Conservation (phyloP, 2,113 vertebrate species). For the Chaenogobius annularis region DNA sequence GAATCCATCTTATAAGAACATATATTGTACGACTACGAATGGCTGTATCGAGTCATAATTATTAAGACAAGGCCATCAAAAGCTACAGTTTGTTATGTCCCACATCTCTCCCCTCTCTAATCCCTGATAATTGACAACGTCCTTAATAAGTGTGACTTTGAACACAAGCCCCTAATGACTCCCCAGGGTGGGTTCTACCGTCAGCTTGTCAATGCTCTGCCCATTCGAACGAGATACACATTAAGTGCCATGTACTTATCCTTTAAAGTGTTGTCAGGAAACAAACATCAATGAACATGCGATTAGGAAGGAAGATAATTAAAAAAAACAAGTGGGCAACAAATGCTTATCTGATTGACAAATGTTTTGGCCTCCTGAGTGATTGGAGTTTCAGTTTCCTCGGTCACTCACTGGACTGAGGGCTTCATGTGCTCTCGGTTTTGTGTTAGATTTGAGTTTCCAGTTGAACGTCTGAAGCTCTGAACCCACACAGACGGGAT, state of each 20-base stretch:
- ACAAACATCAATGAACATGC: too few relatives aligned
- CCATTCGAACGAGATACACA: slow-evolving; percentile 9
- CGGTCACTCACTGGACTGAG: neutral
- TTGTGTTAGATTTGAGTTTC: neutral
- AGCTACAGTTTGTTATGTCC: neutral
- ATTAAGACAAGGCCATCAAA: too few relatives aligned
- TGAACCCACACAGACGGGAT: neutral
- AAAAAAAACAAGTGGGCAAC: too few relatives aligned
- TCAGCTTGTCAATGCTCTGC: slow-evolving; percentile 43
- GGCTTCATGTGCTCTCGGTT: neutral
- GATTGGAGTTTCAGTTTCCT: too few relatives aligned
- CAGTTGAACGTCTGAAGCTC: slow-evolving; percentile 3
- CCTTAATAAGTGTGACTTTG: slow-evolving; percentile 57
- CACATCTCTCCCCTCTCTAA: slow-evolving; percentile 21
- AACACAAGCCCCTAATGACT: slow-evolving; percentile 53
- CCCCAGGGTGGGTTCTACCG: slow-evolving; percentile 25
- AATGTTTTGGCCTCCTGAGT: too few relatives aligned
- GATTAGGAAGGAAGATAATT: too few relatives aligned
- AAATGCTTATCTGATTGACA: too few relatives aligned
- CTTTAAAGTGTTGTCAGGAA: neutral
- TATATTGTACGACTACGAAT: too few relatives aligned
- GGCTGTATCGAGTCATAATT: too few relatives aligned
- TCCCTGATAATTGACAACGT: slow-evolving; percentile 37
- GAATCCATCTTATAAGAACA: too few relatives aligned
- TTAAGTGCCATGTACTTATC: slow-evolving; percentile 2